Evolutionary conservation across 1,140 invertebrate genomes (phyloP).

Genomic region (Ips typographus): DNA sequence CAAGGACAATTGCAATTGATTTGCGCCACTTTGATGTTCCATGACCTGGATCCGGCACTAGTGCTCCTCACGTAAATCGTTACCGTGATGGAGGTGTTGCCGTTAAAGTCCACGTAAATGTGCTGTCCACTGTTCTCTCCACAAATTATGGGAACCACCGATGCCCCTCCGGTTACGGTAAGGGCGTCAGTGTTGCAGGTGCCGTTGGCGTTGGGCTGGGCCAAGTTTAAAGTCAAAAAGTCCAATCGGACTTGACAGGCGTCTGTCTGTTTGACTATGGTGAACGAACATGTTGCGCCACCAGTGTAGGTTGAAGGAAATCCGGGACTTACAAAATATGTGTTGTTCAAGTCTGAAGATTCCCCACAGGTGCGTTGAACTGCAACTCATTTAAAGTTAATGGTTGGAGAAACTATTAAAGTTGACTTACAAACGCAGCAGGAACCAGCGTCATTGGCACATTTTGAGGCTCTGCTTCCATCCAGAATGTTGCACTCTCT

Average conservation of each 20-base stretch:
- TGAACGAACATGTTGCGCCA: conserved; percentile 67
- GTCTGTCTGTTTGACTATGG: conserved; percentile 65
- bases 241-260: conserved; percentile 81
- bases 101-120: conserved; percentile 77
- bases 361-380: conserved; percentile 69
- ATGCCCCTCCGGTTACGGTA: conserved; percentile 66
- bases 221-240: conserved; percentile 71
- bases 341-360: conserved; percentile 72
- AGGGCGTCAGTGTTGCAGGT: conserved; percentile 70
- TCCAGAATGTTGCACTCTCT: conserved; percentile 70
- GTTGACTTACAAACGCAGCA: conserved; percentile 76
- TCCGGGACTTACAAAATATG: conserved; percentile 76
- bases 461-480: conserved; percentile 68
- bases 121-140: conserved; percentile 81
- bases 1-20: conserved; percentile 69
- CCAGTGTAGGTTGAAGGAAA: conserved; percentile 69
- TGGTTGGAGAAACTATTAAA: background rate
- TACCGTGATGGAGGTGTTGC: conserved; percentile 65
- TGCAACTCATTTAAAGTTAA: conserved; percentile 46
- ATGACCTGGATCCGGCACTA: conserved; percentile 61
- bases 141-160: conserved; percentile 71
- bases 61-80: conserved; percentile 64
- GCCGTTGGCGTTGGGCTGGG: conserved; percentile 73
- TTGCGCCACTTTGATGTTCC: conserved; percentile 77
- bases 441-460: conserved; percentile 66